Base-by-base conservation (phyloP, 2,113 vertebrate species). In the Myodes glareolus region DNA sequence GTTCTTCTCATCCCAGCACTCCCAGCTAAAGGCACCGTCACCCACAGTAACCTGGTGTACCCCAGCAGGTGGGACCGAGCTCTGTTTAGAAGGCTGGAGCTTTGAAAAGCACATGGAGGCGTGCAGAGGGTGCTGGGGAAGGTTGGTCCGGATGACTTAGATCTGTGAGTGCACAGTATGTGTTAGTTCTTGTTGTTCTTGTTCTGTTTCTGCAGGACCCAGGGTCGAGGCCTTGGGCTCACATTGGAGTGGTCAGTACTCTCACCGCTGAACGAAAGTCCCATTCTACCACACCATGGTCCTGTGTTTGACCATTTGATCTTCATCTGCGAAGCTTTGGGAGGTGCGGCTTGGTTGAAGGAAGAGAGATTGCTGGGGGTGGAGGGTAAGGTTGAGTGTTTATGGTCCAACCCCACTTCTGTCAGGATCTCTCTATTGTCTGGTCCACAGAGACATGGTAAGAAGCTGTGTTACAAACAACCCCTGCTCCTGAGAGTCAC, bases 1-100 rank as follows among this genome's bases (percentile, higher is more conserved):
- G 55, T 97, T 84, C 95, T 91, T n/a, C 39, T 84, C 17, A 12
- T 33, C 52, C 72, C 50, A 88, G 92, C 92, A 72, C 39, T 78
- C 42, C 9, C 7, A 29, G 55, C 58, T 89, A 25, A 70, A 21
- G 76, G 1, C 70, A 13, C 5, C 65, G 31, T 88, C 92, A 52
- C 77, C 81, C 55, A 86, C 61, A 76, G 81, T 77, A 75, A 92
- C 36, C 88, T 63, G 36, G 45, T 58, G 4, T 13, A 36, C n/a
- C 50, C 90, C 90, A 47, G 36, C 29, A 27, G 61, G 3, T 50
- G 82, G 31, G 73, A 88, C 3, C 23, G 65, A 39, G 61, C 4
- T 11, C 65, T 45, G 2, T 72, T 88, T 31, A 39, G 94, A 90
- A 94, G 88, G 39, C 94, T 77, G 92, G 85, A 61, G 80, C 47